These are phyloP conservation scores for Rotaria sp. DNA, from an alignment of 2,888 invertebrate genomes.

Conservation along the genomic window DNA sequence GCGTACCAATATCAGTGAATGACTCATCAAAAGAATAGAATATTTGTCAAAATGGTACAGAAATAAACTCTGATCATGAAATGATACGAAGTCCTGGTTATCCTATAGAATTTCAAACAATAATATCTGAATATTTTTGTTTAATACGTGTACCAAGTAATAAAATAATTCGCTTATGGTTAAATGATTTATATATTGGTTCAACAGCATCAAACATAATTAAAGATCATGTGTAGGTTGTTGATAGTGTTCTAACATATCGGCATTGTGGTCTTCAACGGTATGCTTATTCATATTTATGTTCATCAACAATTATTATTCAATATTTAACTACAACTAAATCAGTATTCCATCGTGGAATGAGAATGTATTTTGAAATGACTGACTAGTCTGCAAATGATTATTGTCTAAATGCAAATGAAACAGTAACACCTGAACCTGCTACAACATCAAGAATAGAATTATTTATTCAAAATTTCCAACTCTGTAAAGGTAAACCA, in stretches of 20 bases:
- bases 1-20: background rate
- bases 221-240: background rate
- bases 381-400: background rate
- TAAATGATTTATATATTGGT: background rate
- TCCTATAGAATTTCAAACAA: background rate
- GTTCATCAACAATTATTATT: background rate
- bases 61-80: background rate
- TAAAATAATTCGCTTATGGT: background rate
- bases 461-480: background rate
- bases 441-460: background rate
- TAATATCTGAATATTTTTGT: background rate
- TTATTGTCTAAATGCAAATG: background rate
- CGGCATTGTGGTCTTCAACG: background rate
- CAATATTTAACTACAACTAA: background rate
- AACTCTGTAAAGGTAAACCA: background rate
- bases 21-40: background rate
- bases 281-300: background rate
- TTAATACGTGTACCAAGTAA: background rate
- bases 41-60: background rate
- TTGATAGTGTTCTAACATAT: background rate
- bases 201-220: background rate
- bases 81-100: background rate
- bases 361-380: conserved; percentile 9
- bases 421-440: background rate
- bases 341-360: background rate